phyloP scores from a whole-genome alignment of 2,797 vertebrate genomes.

The Rallus crepitans region DNA sequence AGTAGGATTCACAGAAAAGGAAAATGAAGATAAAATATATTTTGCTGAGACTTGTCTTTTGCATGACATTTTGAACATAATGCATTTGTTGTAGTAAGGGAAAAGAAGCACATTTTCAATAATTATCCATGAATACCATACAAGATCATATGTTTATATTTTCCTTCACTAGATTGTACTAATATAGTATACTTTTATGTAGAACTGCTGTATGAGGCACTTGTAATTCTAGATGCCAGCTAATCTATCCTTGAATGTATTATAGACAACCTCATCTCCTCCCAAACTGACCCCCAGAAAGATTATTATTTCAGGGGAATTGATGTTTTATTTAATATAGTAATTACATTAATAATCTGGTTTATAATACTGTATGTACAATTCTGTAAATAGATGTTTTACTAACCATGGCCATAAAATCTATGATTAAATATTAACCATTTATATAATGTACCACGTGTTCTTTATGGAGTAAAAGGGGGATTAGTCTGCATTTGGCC shows the following conservation, averaged over 20 bases:
- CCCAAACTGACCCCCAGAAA: not conserved
- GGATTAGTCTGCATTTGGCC: not conserved
- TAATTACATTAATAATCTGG: not conserved
- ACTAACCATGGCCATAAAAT: not conserved
- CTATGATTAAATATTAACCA: not conserved
- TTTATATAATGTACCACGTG: not conserved
- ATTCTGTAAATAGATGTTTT: not conserved
- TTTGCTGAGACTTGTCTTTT: slow-evolving; percentile 2
- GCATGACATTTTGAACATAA: not conserved
- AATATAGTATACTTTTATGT: not conserved
- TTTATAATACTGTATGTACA: not conserved
- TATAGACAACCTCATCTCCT: not conserved
- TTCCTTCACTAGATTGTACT: not conserved
- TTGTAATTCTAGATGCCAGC: not conserved
- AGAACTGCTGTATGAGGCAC: not conserved
- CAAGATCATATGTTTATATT: not conserved
- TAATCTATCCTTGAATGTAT: not conserved
- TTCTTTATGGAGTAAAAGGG: not conserved
- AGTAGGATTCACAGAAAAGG: not conserved
- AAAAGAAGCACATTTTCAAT: not conserved
- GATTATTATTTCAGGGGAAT: not conserved
- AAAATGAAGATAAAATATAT: not conserved
- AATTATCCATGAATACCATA: not conserved
- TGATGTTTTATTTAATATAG: not conserved
- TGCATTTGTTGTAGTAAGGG: not conserved